These are phyloP conservation scores for Acronicta alni DNA, from an alignment of 2,888 invertebrate genomes.

Conservation along the genomic window DNA sequence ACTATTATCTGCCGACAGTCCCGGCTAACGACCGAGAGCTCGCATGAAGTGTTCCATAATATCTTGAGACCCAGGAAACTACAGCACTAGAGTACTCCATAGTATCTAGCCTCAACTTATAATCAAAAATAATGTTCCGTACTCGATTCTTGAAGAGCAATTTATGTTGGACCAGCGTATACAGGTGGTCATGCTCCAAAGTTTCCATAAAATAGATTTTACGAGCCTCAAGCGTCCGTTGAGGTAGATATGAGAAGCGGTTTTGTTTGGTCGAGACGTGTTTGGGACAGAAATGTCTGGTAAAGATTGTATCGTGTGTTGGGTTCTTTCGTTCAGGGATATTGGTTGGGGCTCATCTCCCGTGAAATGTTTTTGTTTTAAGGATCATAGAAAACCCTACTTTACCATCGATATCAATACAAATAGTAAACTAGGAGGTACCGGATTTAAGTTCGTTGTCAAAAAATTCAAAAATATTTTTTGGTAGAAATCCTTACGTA, in stretches of 20 bases:
- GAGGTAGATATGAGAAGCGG: conserved; percentile 34
- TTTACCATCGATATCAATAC: too few relatives aligned
- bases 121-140: conserved; percentile 56
- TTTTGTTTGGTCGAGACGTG: conserved; percentile 27
- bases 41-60: conserved; percentile 56
- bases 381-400: background rate
- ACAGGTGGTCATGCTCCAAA: conserved; percentile 49
- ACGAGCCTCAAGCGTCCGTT: conserved; percentile 39
- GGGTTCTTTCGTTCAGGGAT: conserved; percentile 4
- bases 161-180: conserved; percentile 37
- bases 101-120: conserved; percentile 46
- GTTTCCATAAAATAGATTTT: conserved; percentile 56
- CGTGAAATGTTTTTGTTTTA: conserved; percentile 4
- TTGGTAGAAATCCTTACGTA: too few relatives aligned
- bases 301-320: conserved; percentile 22
- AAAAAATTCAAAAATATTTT: too few relatives aligned
- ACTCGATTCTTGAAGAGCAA: conserved; percentile 48
- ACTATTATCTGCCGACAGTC: conserved; percentile 58
- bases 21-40: conserved; percentile 54
- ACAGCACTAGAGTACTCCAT: conserved; percentile 30
- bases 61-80: conserved; percentile 45
- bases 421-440: too few relatives aligned
- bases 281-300: conserved; percentile 37
- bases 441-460: too few relatives aligned
- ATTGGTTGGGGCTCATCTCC: background rate